phyloP scores from a whole-genome alignment of 2,888 invertebrate species.

The Agrotis ipsilon region DNA sequence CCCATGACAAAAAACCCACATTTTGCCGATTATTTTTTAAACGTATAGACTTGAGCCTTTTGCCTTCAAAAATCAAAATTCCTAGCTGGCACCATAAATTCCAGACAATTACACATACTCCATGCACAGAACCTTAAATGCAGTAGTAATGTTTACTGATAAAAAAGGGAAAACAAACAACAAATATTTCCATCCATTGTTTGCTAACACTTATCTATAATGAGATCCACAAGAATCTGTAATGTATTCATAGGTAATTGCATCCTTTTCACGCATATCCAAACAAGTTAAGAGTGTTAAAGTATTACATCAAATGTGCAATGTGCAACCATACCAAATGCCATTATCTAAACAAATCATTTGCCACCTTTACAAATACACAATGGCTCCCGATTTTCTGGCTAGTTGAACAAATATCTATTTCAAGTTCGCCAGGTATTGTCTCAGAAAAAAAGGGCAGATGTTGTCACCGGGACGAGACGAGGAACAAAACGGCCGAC shows the following conservation, averaged over 20 bases:
- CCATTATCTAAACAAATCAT: conserved; percentile 78
- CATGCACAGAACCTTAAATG: no score
- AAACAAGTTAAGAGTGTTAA: conserved; percentile 49
- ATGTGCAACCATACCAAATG: conserved; percentile 75
- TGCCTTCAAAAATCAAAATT: no score
- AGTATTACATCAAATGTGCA: conserved; percentile 75
- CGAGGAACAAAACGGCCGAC: conserved; percentile 80
- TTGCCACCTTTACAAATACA: conserved; percentile 80
- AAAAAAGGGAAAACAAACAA: neutral
- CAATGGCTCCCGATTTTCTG: conserved; percentile 89
- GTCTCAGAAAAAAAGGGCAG: conserved; percentile 84
- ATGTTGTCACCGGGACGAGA: conserved; percentile 85
- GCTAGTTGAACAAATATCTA: conserved; percentile 89
- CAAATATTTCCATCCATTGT: neutral
- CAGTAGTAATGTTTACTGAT: no score
- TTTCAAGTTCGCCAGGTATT: conserved; percentile 83
- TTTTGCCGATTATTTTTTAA: no score
- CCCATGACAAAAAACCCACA: no score
- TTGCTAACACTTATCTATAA: conserved; percentile 23
- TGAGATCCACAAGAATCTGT: conserved; percentile 11
- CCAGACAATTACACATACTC: no score
- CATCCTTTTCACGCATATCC: conserved; percentile 19
- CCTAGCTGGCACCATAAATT: no score
- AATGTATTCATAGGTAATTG: neutral
- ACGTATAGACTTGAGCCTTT: no score